Evolutionary conservation across 2,888 invertebrate species (phyloP).

Genomic region (Balanococcus diminutus): DNA sequence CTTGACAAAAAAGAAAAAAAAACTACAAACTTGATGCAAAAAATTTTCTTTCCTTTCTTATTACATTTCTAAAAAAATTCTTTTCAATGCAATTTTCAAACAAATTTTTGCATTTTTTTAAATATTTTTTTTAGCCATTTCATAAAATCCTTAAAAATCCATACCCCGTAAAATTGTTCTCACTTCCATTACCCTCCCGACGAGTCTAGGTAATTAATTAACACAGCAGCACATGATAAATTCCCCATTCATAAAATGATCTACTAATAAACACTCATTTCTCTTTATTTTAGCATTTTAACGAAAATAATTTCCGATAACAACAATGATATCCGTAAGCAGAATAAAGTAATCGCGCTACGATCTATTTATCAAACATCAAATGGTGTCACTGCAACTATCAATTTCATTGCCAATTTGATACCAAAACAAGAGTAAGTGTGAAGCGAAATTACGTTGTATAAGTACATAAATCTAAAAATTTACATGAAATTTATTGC

Average conservation of each 20-base stretch:
- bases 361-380: background rate
- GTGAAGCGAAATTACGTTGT: background rate
- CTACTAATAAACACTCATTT: background rate
- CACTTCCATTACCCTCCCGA: too few relatives aligned
- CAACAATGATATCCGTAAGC: background rate
- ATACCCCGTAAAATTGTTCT: too few relatives aligned
- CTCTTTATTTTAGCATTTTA: background rate
- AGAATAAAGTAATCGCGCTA: background rate
- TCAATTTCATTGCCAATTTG: constrained; percentile 23
- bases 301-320: background rate
- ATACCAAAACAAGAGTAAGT: background rate
- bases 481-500: too few relatives aligned
- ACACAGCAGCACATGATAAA: too few relatives aligned
- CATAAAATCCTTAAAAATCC: too few relatives aligned
- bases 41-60: too few relatives aligned
- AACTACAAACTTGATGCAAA: too few relatives aligned
- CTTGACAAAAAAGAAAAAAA: too few relatives aligned
- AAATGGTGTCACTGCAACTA: background rate
- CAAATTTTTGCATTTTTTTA: too few relatives aligned
- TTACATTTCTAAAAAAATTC: too few relatives aligned
- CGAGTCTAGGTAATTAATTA: too few relatives aligned
- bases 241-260: background rate
- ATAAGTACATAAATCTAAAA: background rate
- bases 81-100: too few relatives aligned
- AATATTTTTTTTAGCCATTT: background rate